These are phyloP conservation scores for Callinectes sapidus DNA, from an alignment of 2,888 invertebrate genomes.

Conservation along the genomic window DNA sequence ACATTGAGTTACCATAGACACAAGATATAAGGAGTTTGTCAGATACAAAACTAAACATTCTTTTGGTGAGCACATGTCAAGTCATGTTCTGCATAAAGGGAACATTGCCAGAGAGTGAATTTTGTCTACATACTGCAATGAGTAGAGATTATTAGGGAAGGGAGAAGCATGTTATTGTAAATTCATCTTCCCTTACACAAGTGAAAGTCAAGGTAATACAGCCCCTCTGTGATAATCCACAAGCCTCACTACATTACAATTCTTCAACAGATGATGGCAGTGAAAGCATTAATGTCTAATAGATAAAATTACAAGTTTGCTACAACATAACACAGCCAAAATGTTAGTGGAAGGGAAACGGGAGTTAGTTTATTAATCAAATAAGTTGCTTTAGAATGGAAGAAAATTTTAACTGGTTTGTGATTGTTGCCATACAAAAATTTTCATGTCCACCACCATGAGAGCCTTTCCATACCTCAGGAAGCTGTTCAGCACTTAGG, in stretches of 20 bases:
- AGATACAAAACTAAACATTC: conserved; percentile 10
- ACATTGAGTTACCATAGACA: conserved; percentile 15
- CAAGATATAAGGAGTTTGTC: conserved; percentile 19
- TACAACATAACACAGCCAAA: background rate
- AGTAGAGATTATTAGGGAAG: background rate
- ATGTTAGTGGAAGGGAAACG: background rate
- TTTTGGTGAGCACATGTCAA: background rate
- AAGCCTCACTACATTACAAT: background rate
- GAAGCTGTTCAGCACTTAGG: conserved; percentile 18
- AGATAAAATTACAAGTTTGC: background rate
- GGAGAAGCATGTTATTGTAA: background rate
- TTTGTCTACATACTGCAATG: background rate
- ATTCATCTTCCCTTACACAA: background rate
- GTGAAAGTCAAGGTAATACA: background rate
- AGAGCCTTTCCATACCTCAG: conserved; percentile 16
- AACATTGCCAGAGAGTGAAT: conserved; percentile 22
- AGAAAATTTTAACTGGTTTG: background rate
- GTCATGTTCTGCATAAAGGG: conserved; percentile 31
- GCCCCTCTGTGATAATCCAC: background rate
- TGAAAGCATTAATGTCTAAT: background rate
- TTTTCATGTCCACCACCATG: background rate
- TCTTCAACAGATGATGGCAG: background rate
- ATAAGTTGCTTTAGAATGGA: background rate
- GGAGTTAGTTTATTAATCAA: background rate
- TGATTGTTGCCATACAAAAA: background rate